phyloP scores from a whole-genome alignment of 2,888 invertebrate species.

The Lacanobia oleracea region DNA sequence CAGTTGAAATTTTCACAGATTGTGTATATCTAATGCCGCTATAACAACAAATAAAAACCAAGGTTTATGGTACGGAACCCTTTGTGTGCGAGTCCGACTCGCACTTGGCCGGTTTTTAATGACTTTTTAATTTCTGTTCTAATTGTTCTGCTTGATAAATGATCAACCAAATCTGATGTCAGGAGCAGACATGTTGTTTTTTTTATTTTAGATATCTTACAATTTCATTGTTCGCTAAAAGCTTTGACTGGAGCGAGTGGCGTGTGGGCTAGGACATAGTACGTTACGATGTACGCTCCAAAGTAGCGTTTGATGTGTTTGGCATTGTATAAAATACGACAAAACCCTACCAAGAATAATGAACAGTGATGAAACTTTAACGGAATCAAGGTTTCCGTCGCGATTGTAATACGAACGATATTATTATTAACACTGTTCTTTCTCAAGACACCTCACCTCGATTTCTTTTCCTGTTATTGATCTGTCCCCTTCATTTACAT shows the following conservation, averaged over 20 bases:
- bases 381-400: slow-evolving; percentile 27
- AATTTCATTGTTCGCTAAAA: slow-evolving; percentile 42
- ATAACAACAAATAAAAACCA: no score
- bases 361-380: slow-evolving; percentile 42
- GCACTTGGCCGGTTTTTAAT: no score
- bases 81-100: no score
- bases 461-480: slow-evolving; percentile 79
- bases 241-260: slow-evolving; percentile 16
- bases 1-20: no score
- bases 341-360: slow-evolving; percentile 35
- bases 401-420: slow-evolving; percentile 58
- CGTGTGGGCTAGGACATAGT: slow-evolving; percentile 18
- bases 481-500: slow-evolving; percentile 66
- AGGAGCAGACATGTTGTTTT: slow-evolving; percentile 24
- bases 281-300: slow-evolving; percentile 12
- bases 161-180: slow-evolving; percentile 27
- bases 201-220: slow-evolving; percentile 25
- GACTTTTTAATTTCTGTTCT: slow-evolving; percentile 22
- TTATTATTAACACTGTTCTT: slow-evolving; percentile 62
- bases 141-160: slow-evolving; percentile 38
- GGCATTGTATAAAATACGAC: slow-evolving; percentile 43
- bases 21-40: no score
- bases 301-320: slow-evolving; percentile 38
- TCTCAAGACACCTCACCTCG: slow-evolving; percentile 68
- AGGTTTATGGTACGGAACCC: no score